These are phyloP conservation scores for Pimpla rufipes DNA, from an alignment of 2,888 invertebrate species.

Conservation along the genomic window DNA sequence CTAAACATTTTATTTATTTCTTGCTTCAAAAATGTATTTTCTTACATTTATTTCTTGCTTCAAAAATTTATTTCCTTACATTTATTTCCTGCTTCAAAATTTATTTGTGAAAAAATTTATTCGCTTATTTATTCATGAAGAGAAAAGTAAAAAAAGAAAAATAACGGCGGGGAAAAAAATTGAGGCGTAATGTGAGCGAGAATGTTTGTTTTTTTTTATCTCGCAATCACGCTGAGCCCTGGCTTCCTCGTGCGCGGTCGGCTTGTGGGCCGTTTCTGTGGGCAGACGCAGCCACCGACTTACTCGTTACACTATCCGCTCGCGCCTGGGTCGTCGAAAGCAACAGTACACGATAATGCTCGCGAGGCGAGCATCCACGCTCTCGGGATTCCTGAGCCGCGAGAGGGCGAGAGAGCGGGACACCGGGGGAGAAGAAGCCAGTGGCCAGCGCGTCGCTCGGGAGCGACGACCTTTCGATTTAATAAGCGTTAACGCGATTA, in stretches of 20 bases:
- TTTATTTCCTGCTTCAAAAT: no score
- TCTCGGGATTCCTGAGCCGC: conserved; percentile 52
- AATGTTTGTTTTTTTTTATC: not conserved
- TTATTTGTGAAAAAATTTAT: no score
- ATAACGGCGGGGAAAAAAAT: not conserved
- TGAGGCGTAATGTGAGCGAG: not conserved
- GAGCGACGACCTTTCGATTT: conserved; percentile 82
- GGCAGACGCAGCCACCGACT: conserved; percentile 2
- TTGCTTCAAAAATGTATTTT: no score
- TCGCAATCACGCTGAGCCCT: not conserved
- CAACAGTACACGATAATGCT: conserved; percentile 27
- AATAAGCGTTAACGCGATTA: conserved; percentile 82
- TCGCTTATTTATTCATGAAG: no score
- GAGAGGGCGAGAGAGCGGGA: conserved; percentile 25
- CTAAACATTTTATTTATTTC: no score
- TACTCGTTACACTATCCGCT: conserved; percentile 15
- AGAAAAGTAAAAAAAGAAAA: no score
- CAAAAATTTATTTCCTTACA: no score
- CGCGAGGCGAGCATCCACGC: conserved; percentile 47
- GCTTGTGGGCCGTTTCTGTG: not conserved
- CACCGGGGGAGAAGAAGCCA: conserved; percentile 52
- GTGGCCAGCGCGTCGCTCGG: conserved; percentile 44
- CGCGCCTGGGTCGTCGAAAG: conserved; percentile 27
- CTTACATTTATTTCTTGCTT: no score
- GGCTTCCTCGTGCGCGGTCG: not conserved